Evolutionary conservation across 1,140 invertebrate genomes (phyloP).

Genomic region (Agrilus planipennis): DNA sequence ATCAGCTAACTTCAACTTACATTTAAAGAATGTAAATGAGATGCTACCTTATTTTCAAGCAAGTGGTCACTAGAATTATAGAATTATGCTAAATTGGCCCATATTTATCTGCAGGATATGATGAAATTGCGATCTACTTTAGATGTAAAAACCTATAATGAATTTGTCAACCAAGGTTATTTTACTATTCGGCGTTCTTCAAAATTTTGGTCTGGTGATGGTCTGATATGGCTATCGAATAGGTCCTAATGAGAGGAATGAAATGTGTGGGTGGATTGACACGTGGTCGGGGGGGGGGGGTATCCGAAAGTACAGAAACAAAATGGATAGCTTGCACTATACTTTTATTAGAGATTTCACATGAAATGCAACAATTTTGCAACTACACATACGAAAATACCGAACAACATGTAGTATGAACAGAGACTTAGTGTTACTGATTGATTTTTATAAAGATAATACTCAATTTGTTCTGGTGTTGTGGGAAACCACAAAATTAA

Average conservation of each 20-base stretch:
- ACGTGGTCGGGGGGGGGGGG: constrained; percentile 5
- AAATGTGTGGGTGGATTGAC: constrained; percentile 2
- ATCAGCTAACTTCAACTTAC: constrained; percentile 24
- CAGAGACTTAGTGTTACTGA: background rate
- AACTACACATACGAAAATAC: background rate
- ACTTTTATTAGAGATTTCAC: background rate
- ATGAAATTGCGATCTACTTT: background rate
- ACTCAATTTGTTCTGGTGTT: background rate
- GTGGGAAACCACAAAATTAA: background rate
- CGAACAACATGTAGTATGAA: background rate
- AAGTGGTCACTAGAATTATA: constrained; percentile 24
- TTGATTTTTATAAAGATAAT: background rate
- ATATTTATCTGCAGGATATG: constrained; percentile 21
- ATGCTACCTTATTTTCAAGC: constrained; percentile 34
- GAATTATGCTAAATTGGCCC: constrained; percentile 28
- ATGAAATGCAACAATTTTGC: background rate
- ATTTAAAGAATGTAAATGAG: constrained; percentile 20
- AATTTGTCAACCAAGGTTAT: constrained; percentile 14
- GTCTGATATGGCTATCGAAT: constrained; percentile 31
- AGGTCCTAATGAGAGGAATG: constrained; percentile 1
- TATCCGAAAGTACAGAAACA: background rate
- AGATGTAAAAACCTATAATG: background rate
- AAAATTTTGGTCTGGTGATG: constrained; percentile 33
- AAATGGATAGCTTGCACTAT: background rate
- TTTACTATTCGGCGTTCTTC: too few relatives aligned